Evolutionary conservation across 2,113 vertebrate species (phyloP).

Genomic region (Chionis minor): DNA sequence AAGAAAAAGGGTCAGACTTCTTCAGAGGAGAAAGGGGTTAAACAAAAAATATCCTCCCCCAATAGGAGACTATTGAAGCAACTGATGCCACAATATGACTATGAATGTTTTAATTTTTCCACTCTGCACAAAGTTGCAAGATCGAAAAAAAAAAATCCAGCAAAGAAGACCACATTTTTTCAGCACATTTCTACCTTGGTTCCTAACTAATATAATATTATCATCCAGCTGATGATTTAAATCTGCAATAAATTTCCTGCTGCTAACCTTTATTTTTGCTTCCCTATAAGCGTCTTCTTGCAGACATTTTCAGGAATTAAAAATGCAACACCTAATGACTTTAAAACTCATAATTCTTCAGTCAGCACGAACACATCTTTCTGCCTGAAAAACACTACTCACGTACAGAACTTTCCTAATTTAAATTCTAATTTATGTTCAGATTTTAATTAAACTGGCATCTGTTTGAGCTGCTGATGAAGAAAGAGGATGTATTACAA

Average conservation of each 20-base stretch:
- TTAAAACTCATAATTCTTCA: not conserved
- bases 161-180: not conserved
- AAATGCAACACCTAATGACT: not conserved
- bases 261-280: not conserved
- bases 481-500: not conserved
- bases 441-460: conserved; percentile 16
- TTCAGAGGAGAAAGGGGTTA: not conserved
- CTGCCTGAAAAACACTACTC: not conserved
- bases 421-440: not conserved
- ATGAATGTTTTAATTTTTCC: not conserved
- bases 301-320: not conserved
- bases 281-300: not conserved
- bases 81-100: not conserved
- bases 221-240: not conserved
- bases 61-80: not conserved
- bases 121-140: not conserved
- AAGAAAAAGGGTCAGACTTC: not conserved
- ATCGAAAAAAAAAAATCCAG: not conserved
- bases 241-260: not conserved
- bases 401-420: not conserved
- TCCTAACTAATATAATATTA: not conserved
- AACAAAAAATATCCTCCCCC: not conserved
- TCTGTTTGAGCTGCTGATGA: not conserved
- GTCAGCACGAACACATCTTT: not conserved
- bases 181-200: not conserved